These are phyloP conservation scores for Tor tambroides DNA, from an alignment of 2,113 vertebrate genomes.

Conservation along the genomic window DNA sequence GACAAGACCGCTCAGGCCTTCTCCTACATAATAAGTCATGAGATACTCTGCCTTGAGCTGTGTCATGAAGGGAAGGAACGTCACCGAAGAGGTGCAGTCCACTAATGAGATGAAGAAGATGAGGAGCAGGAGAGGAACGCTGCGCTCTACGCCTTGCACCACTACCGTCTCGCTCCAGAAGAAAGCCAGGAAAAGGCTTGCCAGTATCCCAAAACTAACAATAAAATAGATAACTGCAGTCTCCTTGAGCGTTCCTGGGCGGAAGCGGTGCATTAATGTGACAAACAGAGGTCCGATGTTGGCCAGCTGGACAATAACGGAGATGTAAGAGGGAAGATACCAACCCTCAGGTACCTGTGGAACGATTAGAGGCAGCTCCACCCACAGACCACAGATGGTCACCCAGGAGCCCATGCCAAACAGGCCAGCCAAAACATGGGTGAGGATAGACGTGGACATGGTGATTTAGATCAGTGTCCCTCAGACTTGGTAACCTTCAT, in stretches of 20 bases:
- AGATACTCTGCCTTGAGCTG: conserved; percentile 75
- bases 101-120: conserved; percentile 80
- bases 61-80: conserved; percentile 85
- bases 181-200: conserved; percentile 78
- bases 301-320: conserved; percentile 81
- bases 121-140: conserved; percentile 74
- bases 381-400: conserved; percentile 84
- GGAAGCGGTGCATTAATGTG: conserved; percentile 77
- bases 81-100: conserved; percentile 86
- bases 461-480: not conserved
- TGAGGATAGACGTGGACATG: conserved; percentile 70
- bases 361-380: conserved; percentile 82
- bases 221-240: conserved; percentile 71
- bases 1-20: conserved; percentile 82
- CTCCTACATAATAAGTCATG: conserved; percentile 82
- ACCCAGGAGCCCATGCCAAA: conserved; percentile 86
- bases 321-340: conserved; percentile 84
- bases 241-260: conserved; percentile 72
- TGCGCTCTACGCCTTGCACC: conserved; percentile 66
- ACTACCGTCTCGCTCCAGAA: conserved; percentile 76
- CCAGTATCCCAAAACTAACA: conserved; percentile 69
- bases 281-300: conserved; percentile 81
- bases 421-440: conserved; percentile 78
- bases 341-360: conserved; percentile 81
- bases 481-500: not conserved